Evolutionary conservation across 2,888 invertebrate species (phyloP), one percentile per base, ranked within the genome.

Genomic region (Aphidius colemani): DNA sequence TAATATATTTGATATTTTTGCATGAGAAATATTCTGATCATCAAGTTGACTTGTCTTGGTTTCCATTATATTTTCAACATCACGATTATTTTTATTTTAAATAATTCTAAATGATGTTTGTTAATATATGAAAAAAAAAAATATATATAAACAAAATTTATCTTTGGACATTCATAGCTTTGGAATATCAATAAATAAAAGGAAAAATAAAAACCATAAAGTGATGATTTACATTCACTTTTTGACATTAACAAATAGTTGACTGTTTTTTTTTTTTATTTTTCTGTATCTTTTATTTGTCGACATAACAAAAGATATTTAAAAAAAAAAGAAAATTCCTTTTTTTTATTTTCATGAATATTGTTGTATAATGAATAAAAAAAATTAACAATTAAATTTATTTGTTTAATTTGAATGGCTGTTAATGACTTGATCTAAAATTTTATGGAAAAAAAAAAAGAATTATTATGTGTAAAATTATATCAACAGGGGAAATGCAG

Each of bases 221-320:
- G 5, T 30, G 30, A 10, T 57, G 8, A 45, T 57, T 57, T 39
- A 46, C 57, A 30, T 57, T 57, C 57, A 57, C 57, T 57, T 13
- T 7, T 57, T 57, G 39, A 57, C n/a, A 11, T 8, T 43, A 41
- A n/a, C 11, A 13, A 11, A 46, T 40, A n/a, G 46, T 18, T 57
- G 7, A 9, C 57, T 57, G n/a, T n/a, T n/a, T n/a, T 48, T 57
- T 30, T 57, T 57, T n/a, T 10, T 41, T 5, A 7, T 53, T n/a
- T 48, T 48, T n/a, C n/a, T n/a, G n/a, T 10, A 10, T 48, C 5
- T 48, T 48, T 2, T 48, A 11, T 10, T 44, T 45, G 3, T 45
- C 7, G 2, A 45, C 7, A 45, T 45, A 10, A 10, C 45, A 45
- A 45, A 10, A 8, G 8, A 10, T 8, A 45, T 45, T 7, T 44